Evolutionary conservation across 30 jellyfish, hydroid and myxozoan genomes (phyloP).

Genomic region (Chrysaora quinquecirrha): DNA sequence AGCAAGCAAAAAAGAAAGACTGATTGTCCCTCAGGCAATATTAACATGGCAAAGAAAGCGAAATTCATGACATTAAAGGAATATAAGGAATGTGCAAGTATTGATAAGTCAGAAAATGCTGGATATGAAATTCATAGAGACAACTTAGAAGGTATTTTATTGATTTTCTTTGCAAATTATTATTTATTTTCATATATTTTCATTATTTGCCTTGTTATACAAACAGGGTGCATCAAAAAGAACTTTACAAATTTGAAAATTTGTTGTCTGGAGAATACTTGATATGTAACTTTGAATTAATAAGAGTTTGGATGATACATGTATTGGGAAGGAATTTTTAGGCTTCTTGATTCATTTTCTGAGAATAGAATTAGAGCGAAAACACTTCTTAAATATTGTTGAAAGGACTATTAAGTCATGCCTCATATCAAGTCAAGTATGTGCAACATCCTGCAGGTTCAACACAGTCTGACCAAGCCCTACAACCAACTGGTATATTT

Average conservation of each 20-base stretch:
- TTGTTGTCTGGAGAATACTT: conserved; percentile 22
- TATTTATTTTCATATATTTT: no score
- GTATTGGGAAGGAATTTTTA: background rate
- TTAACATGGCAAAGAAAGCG: conserved; percentile 17
- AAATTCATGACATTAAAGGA: conserved; percentile 10
- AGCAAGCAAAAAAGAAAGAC: conserved; percentile 2
- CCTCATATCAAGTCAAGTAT: background rate
- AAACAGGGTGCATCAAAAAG: conserved; percentile 3
- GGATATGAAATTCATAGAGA: background rate
- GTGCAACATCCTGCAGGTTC: background rate
- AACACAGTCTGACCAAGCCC: background rate
- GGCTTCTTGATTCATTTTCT: background rate
- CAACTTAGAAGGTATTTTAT: conserved; percentile 10
- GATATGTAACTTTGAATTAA: conserved; percentile 11
- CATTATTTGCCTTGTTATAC: background rate
- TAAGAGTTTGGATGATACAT: background rate
- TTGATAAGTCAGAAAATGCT: conserved; percentile 7
- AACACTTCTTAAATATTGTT: background rate
- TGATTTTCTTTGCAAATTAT: background rate
- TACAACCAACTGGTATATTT: conserved; percentile 4
- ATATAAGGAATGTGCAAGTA: background rate
- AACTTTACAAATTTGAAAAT: background rate
- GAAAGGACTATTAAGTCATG: background rate
- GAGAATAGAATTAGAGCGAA: background rate
- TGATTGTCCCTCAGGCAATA: conserved; percentile 31